phyloP scores from a whole-genome alignment of 1,140 invertebrate genomes.

The Saccostrea glomerata region DNA sequence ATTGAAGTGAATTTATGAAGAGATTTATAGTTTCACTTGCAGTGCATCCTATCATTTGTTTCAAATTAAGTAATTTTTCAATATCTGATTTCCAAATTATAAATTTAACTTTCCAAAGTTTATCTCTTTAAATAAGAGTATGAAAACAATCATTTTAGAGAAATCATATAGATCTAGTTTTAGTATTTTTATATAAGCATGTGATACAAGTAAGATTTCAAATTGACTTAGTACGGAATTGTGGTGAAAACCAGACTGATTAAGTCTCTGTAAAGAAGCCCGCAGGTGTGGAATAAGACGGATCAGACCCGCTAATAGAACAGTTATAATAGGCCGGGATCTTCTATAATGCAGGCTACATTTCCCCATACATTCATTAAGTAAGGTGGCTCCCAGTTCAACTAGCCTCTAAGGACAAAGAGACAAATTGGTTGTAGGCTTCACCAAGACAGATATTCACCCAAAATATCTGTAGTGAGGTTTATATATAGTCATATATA shows the following conservation, averaged over 20 bases:
- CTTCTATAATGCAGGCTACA: not conserved
- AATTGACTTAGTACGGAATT: not conserved
- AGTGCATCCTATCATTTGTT: too few relatives aligned
- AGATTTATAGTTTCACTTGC: too few relatives aligned
- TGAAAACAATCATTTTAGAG: too few relatives aligned
- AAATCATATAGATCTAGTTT: too few relatives aligned
- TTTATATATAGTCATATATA: too few relatives aligned
- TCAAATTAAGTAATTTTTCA: too few relatives aligned
- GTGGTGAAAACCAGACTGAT: not conserved
- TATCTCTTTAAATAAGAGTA: too few relatives aligned
- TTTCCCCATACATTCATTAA: conserved; percentile 1
- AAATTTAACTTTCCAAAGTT: too few relatives aligned
- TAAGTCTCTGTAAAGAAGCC: not conserved
- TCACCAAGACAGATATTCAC: not conserved
- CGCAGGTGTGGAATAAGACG: not conserved
- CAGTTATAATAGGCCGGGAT: not conserved
- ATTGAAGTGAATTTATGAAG: too few relatives aligned
- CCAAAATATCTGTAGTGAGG: too few relatives aligned
- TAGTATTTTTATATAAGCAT: too few relatives aligned
- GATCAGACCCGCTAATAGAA: not conserved
- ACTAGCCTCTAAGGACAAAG: not conserved
- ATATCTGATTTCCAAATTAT: too few relatives aligned
- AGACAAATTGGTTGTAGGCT: not conserved
- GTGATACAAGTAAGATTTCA: not conserved
- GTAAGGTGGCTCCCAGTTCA: not conserved